Base-by-base conservation (phyloP, 2,113 vertebrate genomes). In the Dryoscopus gambensis region DNA sequence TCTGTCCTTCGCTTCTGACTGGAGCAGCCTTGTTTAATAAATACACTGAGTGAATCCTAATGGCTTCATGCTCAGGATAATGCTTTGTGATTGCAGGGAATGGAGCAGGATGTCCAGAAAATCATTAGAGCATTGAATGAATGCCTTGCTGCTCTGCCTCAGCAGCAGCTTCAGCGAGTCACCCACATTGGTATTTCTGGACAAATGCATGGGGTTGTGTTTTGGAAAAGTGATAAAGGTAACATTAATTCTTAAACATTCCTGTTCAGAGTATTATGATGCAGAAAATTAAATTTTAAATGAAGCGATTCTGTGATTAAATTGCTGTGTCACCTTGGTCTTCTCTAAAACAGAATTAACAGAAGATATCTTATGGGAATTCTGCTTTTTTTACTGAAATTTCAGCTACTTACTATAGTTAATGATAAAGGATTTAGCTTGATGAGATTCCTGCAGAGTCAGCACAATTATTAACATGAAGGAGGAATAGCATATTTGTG, bases 201-300 rank as follows among this genome's bases (percentile, higher is more conserved):
- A 84, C 99, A 99, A 97, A 99, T 99, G 99, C 99, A 99, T 7
- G 99, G 99, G 27, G 93, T 99, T 71, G n/a, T 99, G 60, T 98
- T 99, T 91, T 99, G 99, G 99, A 99, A 97, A 95, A 95, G 95
- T 74, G 82, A 97, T 65, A 97, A 97, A 97, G 99, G 99, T 99
- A 97, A 97, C 9, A 23, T 59, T 40, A 65, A 25, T 75, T 76
- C 33, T 73, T 82, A 67, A n/a, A 20, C 35, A 6, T 69, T 81
- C 18, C 67, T 84, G 10, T 49, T 89, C 35, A 49, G 22, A 19
- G 33, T 47, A 22, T 69, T 89, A 39, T 3, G 7, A 49, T 94
- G 47, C 56, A 82, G 40, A 68, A 86, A 77, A 57, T 49, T 16
- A 10, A 21, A 28, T 40, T 87, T n/a, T 63, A 56, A 31, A 42